These are phyloP conservation scores for Mirza zaza DNA, from an alignment of 2,113 vertebrate genomes.

Conservation along the genomic window DNA sequence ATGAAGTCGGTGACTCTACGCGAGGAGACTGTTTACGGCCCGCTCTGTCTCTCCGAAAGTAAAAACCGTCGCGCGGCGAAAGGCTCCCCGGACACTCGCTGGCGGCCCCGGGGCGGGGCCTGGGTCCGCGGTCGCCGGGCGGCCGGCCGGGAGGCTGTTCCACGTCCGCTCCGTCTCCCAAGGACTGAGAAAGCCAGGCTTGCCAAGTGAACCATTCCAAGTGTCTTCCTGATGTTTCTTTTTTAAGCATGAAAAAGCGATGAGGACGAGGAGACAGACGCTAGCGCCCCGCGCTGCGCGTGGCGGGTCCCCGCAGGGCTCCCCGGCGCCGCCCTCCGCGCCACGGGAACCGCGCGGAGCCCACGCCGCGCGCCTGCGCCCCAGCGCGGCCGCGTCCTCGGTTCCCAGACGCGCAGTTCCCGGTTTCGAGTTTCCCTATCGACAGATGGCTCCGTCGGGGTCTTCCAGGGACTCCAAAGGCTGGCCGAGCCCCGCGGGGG, in stretches of 20 bases:
- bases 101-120: neutral
- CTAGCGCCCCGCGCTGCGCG: neutral
- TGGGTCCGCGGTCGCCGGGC: neutral
- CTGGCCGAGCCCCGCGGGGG: neutral
- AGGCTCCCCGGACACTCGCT: rapidly evolving
- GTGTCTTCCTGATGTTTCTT: neutral
- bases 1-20: neutral
- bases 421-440: conserved; percentile 24
- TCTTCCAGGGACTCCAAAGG: neutral
- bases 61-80: neutral
- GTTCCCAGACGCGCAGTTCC: neutral
- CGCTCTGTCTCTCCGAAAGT: neutral
- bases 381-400: neutral
- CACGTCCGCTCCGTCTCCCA: neutral
- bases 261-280: neutral
- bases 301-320: rapidly evolving
- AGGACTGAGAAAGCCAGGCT: neutral
- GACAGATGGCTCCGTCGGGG: neutral
- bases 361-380: neutral
- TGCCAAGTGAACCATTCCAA: neutral
- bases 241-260: neutral
- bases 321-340: rapidly evolving
- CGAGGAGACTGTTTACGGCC: neutral
- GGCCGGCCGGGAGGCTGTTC: neutral
- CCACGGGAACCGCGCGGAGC: no score